phyloP scores from a whole-genome alignment of 2,797 vertebrate species.

The Ispidina picta region DNA sequence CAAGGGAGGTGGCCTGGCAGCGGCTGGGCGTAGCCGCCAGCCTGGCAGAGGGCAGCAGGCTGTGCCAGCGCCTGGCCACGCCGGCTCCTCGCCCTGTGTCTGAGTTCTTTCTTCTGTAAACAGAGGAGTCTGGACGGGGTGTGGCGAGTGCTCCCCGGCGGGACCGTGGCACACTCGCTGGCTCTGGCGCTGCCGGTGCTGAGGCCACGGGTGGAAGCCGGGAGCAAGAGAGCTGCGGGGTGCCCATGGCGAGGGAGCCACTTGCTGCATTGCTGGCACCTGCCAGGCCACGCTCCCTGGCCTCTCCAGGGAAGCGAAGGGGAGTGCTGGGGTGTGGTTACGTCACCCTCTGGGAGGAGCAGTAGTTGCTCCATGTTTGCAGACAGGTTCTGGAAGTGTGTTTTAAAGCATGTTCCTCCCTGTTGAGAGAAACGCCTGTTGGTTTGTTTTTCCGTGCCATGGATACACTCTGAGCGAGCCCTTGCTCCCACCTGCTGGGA shows the following conservation, averaged over 20 bases:
- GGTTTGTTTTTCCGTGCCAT: neutral
- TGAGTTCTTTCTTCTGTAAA: neutral
- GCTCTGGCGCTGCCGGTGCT: neutral
- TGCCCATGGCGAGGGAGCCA: fast-evolving
- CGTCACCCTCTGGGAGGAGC: neutral
- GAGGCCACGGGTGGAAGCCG: neutral
- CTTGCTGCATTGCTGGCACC: neutral
- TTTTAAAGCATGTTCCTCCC: neutral
- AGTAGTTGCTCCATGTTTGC: neutral
- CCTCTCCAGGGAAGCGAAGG: fast-evolving
- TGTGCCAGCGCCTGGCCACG: neutral
- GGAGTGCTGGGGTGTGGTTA: neutral
- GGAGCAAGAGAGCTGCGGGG: neutral
- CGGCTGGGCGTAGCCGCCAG: neutral
- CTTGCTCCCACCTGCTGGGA: neutral
- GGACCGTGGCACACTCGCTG: fast-evolving
- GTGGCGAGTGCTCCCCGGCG: neutral
- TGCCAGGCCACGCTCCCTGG: fast-evolving
- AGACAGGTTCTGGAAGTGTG: neutral
- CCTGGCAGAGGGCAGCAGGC: neutral
- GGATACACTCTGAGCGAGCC: neutral
- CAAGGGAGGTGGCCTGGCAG: neutral
- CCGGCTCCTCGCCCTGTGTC: neutral
- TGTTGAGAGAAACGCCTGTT: fast-evolving
- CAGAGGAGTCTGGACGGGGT: neutral